Percentiles rank a stretch among this genome's conserved stretches.
These are phyloP conservation scores for Telenomus remus DNA, from an alignment of 1,140 invertebrate genomes.

Conservation along the genomic window DNA sequence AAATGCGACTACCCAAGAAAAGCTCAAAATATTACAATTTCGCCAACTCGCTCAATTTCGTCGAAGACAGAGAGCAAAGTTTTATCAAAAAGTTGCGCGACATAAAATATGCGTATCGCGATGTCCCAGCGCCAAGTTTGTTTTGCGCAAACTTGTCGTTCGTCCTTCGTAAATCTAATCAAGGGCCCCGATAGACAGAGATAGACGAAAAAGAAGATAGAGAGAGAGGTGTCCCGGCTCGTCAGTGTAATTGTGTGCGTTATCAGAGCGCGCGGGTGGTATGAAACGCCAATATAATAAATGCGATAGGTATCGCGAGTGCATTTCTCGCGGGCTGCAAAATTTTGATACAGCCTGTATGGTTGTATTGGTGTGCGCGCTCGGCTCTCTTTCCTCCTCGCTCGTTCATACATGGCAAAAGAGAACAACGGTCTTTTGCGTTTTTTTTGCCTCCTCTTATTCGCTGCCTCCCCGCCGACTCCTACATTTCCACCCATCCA, in stretches of 20 bases:
- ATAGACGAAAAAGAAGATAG: constrained; percentile 18
- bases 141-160: constrained; percentile 20
- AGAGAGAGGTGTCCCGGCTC: constrained; percentile 6
- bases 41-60: constrained; percentile 52
- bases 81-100: constrained; percentile 56
- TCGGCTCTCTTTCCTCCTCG: constrained; percentile 9
- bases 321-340: constrained; percentile 27
- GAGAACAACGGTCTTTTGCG: constrained; percentile 56
- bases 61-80: constrained; percentile 42
- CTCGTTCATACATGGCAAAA: constrained; percentile 41
- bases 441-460: constrained; percentile 58
- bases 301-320: constrained; percentile 33
- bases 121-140: constrained; percentile 27
- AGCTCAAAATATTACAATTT: constrained; percentile 58
- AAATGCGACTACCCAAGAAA: constrained; percentile 53
- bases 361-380: constrained; percentile 17
- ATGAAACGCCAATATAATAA: constrained; percentile 35
- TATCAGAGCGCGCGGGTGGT: constrained; percentile 18
- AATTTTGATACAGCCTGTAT: constrained; percentile 45
- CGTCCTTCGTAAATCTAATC: constrained; percentile 42
- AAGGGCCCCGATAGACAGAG: no score
- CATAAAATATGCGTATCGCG: constrained; percentile 57
- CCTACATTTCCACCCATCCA: constrained; percentile 55
- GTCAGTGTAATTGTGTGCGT: constrained; percentile 18
- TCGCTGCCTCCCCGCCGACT: constrained; percentile 58